Conservation (phyloP, 2,888 invertebrate genomes). For the Theretra japonica region DNA sequence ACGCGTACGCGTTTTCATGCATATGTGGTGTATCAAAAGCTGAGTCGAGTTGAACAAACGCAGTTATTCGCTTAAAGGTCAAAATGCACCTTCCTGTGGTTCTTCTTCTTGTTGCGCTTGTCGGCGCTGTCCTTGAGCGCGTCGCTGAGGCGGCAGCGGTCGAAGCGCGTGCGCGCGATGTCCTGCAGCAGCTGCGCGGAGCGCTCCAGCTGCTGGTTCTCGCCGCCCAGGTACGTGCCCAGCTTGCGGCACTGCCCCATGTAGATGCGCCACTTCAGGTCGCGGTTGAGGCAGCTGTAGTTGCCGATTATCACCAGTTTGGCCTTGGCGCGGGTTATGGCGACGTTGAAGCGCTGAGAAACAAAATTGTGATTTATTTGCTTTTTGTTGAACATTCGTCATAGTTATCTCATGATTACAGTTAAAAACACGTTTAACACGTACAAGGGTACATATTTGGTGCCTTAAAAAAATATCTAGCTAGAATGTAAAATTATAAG, state of each 20-base stretch:
- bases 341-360: slow-evolving; percentile 89
- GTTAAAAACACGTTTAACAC: too few relatives aligned
- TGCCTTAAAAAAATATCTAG: too few relatives aligned
- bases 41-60: too few relatives aligned
- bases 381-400: slow-evolving; percentile 18
- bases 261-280: slow-evolving; percentile 65
- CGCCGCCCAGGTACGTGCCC: slow-evolving; percentile 62
- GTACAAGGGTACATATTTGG: too few relatives aligned
- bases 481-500: too few relatives aligned
- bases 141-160: slow-evolving; percentile 51
- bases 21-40: too few relatives aligned
- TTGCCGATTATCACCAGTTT: slow-evolving; percentile 86
- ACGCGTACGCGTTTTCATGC: too few relatives aligned
- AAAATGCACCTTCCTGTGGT: background rate
- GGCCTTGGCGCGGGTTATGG: slow-evolving; percentile 88
- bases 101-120: slow-evolving; percentile 32
- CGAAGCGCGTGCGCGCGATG: slow-evolving; percentile 54
- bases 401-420: too few relatives aligned
- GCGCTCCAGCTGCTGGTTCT: slow-evolving; percentile 58
- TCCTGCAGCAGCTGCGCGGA: slow-evolving; percentile 50
- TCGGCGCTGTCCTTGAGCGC: slow-evolving; percentile 40
- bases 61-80: background rate
- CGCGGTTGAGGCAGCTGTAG: slow-evolving; percentile 69
- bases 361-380: background rate
- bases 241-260: slow-evolving; percentile 64